Evolutionary conservation across 2,888 invertebrate species (phyloP), one percentile per base, ranked within the genome.

Genomic region (Myopa testacea): DNA sequence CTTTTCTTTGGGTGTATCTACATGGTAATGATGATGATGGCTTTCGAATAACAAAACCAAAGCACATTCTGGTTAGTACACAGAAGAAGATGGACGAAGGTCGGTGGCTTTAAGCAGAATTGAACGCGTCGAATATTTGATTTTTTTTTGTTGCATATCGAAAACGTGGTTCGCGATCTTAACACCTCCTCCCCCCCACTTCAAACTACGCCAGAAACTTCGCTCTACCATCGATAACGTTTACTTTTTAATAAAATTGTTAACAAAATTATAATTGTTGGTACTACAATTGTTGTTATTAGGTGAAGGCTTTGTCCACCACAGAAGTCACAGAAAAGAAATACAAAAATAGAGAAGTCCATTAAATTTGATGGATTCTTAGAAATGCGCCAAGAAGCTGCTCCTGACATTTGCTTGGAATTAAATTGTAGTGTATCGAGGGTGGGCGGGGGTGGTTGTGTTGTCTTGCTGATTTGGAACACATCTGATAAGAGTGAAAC

Each of bases 241-340:
- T 4, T 14, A 14, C 1, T 10, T 55, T n/a, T 16, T 55, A 55
- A 16, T 55, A 16, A 55, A n/a, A 5, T 12, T n/a, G 4, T 55
- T 55, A 55, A 16, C 5, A 55, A n/a, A n/a, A n/a, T 63, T 19
- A 19, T 63, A 4, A 10, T 65, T 65, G 38, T 55, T 55, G 16
- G 14, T 65, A 16, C n/a, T 63, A 19, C 45, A 26, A 10, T 75
- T 60, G 69, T 45, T 69, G 40, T 75, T 69, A 69, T 63, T 75
- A 75, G 75, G 75, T 75, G 75, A 75, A 75, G 75, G 75, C 75
- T 75, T 75, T 58, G 68, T 65, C 16, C 65, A 65, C 37, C 26
- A 50, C 5, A 4, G 14, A 5, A 55, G 55, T 65, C 6, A 8
- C 68, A 16, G 40, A 16, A 34, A 65, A 40, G 40, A 7, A 72